Percentiles rank a stretch among this genome's conserved stretches.
phyloP scores from a whole-genome alignment of 2,797 vertebrate species.

The Lateolabrax maculatus region DNA sequence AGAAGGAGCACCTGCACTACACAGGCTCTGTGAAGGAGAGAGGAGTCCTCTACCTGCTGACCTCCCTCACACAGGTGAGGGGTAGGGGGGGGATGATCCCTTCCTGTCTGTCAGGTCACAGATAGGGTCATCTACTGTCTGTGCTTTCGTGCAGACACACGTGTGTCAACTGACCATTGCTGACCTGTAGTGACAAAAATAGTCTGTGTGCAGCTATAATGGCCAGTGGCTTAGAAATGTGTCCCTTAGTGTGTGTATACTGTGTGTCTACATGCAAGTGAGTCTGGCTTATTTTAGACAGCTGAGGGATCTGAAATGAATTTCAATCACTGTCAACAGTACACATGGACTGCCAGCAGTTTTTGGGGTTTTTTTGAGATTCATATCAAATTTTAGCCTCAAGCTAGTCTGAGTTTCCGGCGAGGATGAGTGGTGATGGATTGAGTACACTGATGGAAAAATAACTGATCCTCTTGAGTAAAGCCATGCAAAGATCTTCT shows the following conservation, averaged over 20 bases:
- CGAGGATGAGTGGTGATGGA: neutral
- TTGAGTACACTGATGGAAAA: neutral
- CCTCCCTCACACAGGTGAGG: slow-evolving; percentile 89
- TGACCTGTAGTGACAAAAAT: slow-evolving; percentile 4
- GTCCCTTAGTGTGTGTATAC: neutral
- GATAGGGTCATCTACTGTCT: slow-evolving; percentile 15
- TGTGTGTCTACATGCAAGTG: neutral
- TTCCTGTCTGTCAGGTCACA: slow-evolving; percentile 24
- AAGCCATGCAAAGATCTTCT: slow-evolving; percentile 26
- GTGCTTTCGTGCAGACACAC: slow-evolving; percentile 24
- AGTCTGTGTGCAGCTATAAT: slow-evolving; percentile 14
- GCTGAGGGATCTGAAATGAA: neutral
- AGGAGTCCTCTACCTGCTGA: slow-evolving; percentile 89
- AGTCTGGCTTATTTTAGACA: neutral
- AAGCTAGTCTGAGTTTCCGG: neutral
- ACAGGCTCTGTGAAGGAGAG: slow-evolving; percentile 94
- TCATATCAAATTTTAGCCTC: neutral
- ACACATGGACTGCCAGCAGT: neutral
- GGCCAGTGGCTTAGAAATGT: neutral
- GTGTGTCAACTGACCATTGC: neutral
- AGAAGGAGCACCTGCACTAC: slow-evolving; percentile 94
- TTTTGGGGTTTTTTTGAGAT: too few species aligned
- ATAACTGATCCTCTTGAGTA: slow-evolving; percentile 2
- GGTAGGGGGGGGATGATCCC: neutral
- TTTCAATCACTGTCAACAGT: neutral